Evolutionary conservation across 2,113 vertebrate species (phyloP).

Genomic region (Rhizomys pruinosus): DNA sequence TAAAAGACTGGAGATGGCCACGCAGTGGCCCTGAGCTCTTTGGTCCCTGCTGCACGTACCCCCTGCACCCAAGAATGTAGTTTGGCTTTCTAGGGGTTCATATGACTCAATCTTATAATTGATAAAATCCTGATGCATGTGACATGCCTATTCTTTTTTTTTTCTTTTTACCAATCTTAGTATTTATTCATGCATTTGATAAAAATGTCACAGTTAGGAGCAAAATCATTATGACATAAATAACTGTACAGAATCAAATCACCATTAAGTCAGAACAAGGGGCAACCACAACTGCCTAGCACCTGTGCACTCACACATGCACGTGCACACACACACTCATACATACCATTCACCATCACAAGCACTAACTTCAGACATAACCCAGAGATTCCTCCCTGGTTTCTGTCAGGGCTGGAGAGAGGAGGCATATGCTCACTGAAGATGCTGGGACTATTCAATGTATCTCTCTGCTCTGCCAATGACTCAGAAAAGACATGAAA

Average conservation of each 20-base stretch:
- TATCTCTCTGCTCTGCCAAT: neutral
- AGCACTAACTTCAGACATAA: neutral
- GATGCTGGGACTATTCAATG: neutral
- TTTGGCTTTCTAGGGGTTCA: neutral
- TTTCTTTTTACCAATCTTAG: constrained; percentile 78
- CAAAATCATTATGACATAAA: constrained; percentile 70
- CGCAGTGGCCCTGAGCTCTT: neutral
- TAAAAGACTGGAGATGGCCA: neutral
- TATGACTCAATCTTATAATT: neutral
- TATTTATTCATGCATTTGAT: constrained; percentile 78
- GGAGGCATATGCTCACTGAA: neutral
- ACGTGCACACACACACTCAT: neutral
- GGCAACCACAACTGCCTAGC: neutral
- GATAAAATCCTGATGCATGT: neutral
- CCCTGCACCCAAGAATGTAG: neutral
- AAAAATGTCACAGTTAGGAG: constrained; percentile 75
- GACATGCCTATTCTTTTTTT: neutral
- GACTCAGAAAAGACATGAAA: neutral
- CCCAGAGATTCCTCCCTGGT: neutral
- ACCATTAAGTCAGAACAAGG: neutral
- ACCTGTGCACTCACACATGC: neutral
- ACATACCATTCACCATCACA: neutral
- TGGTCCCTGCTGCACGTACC: neutral
- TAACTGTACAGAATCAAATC: constrained; percentile 55
- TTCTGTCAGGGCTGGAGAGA: neutral